Conservation (phyloP, 2,113 vertebrate genomes). For the Picathartes gymnocephalus region DNA sequence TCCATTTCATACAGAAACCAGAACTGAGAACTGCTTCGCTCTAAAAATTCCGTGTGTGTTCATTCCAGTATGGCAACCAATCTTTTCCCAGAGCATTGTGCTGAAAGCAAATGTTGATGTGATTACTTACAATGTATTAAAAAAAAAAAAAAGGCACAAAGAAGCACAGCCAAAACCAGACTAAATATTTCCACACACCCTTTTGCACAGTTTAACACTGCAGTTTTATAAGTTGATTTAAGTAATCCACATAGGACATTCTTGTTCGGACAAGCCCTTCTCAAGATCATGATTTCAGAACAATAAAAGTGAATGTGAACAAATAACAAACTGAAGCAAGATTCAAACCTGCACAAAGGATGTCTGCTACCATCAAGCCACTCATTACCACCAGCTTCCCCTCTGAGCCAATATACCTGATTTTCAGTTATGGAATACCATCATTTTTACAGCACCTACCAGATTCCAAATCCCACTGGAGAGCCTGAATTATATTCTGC, state of each 20-base stretch:
- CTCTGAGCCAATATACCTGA: not conserved
- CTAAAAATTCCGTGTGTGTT: not conserved
- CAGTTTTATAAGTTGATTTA: not conserved
- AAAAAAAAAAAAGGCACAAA: not conserved
- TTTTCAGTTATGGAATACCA: not conserved
- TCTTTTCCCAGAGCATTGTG: not conserved
- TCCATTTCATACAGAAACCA: not conserved
- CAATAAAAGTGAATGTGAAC: not conserved
- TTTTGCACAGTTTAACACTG: not conserved
- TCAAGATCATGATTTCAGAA: not conserved
- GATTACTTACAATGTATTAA: not conserved
- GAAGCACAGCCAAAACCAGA: not conserved
- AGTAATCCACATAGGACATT: not conserved
- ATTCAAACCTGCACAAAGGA: not conserved
- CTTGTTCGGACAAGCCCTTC: not conserved
- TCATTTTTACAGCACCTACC: not conserved
- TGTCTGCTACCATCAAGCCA: not conserved
- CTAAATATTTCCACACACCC: not conserved
- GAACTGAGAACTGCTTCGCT: not conserved
- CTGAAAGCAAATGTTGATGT: not conserved
- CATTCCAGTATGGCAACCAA: not conserved
- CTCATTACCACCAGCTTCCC: not conserved
- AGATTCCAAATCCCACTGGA: not conserved
- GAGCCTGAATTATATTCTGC: not conserved
- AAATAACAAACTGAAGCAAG: not conserved